These are phyloP conservation scores for Pseudotriccus pelzelni DNA, from an alignment of 2,797 vertebrate species.

Conservation along the genomic window DNA sequence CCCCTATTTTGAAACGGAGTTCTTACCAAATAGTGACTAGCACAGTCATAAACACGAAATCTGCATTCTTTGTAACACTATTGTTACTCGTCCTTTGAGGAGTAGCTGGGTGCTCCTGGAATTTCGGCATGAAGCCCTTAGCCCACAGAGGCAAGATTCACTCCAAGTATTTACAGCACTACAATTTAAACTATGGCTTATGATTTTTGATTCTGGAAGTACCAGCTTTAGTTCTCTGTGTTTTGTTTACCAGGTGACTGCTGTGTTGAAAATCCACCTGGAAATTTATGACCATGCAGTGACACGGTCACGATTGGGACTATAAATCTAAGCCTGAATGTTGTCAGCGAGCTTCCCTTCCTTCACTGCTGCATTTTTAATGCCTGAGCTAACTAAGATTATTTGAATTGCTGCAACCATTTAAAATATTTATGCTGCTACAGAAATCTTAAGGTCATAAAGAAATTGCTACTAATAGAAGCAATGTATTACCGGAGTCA, in stretches of 20 bases:
- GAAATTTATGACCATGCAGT: neutral
- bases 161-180: neutral
- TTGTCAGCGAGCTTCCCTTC: conserved; percentile 6
- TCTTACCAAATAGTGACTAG: neutral
- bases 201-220: neutral
- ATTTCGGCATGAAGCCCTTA: neutral
- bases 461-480: conserved; percentile 57
- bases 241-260: neutral
- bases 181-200: neutral
- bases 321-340: conserved; percentile 19
- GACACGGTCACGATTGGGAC: neutral
- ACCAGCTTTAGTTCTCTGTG: neutral
- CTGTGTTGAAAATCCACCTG: neutral
- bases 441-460: conserved; percentile 65
- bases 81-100: neutral
- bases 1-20: neutral
- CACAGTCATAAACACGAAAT: neutral
- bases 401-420: conserved; percentile 59
- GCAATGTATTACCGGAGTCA: neutral
- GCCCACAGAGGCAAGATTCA: neutral
- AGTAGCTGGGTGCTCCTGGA: neutral
- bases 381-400: conserved; percentile 63
- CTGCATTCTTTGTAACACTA: neutral
- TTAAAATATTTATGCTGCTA: conserved; percentile 72
- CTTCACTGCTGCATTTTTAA: conserved; percentile 68